Base-by-base conservation (phyloP, 2,888 invertebrate species). In the Spilarctia lutea region DNA sequence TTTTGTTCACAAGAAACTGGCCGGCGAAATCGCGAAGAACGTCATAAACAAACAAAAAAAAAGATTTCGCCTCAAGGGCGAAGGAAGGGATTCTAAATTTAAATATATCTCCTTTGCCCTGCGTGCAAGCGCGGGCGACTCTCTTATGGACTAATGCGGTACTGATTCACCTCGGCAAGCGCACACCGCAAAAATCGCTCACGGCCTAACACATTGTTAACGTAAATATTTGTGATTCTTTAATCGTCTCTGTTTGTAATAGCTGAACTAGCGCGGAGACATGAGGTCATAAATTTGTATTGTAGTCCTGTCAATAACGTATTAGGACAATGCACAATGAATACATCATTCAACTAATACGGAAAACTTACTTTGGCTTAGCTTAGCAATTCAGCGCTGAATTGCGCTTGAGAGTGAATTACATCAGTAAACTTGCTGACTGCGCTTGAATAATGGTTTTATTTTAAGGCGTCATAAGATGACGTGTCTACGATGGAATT, bases 161-260 rank as follows among this genome's bases (percentile, higher is more conserved):
- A 95, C 96, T 96, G 95, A 95, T 93, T 94, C 96, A 94, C 92
- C 90, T 89, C 90, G 78, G 82, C 81, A 85, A 86, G 92, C 91
- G 91, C 91, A 87, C 87, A 90, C 91, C 92, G 93, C 94, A 93
- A 93, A 93, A 94, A 92, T 92, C 90, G 92, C 88, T 86, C 87
- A 87, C 89, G 88, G 84, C 87, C 88, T 89, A 93, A 91, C 91
- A 90, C 89, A 94, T 94, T 95, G 93, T 94, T 94, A 91, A 90
- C 91, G 90, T 92, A 92, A 93, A 93, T 87, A 91, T 93, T 92
- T 88, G 88, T 84, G 81, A 88, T 90, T 88, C 88, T 87, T 84
- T 83, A 84, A 85, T 84, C 80, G 85, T 84, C 80, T 80, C 75
- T 77, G 83, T 81, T 85, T 84, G 77, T 82, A 73, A 77, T 81